Conservation (phyloP, 2,797 vertebrate species). For the Synanceia verrucosa region DNA sequence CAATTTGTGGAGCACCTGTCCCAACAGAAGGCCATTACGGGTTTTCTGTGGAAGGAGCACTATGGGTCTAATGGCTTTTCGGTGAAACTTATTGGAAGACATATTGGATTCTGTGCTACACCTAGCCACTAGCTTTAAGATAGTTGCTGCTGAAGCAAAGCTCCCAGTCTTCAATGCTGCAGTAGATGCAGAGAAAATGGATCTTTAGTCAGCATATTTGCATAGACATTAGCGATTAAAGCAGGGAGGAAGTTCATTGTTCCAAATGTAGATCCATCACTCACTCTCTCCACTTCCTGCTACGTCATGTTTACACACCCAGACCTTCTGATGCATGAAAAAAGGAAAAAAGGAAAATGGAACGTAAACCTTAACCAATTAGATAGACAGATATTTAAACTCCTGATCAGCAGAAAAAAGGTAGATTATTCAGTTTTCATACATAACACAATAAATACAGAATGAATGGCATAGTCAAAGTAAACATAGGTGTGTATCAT, state of each 20-base stretch:
- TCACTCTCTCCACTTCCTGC: not conserved
- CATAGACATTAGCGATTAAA: not conserved
- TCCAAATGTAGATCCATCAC: not conserved
- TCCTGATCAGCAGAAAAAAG: not conserved
- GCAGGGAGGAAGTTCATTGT: conserved; percentile 10
- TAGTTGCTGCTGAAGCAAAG: conserved; percentile 31
- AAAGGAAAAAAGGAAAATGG: not conserved
- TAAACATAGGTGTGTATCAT: too few species aligned
- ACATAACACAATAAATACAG: not conserved
- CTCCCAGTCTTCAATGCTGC: conserved; percentile 11
- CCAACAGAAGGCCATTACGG: conserved; percentile 78
- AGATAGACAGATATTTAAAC: not conserved
- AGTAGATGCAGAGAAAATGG: not conserved
- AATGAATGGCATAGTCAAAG: not conserved
- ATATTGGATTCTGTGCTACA: conserved; percentile 75
- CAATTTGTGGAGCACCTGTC: conserved; percentile 84
- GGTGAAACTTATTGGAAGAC: conserved; percentile 78
- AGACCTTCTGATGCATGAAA: not conserved
- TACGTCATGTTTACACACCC: not conserved
- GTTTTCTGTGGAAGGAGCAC: conserved; percentile 72
- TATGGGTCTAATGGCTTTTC: conserved; percentile 77
- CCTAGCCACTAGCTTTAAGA: conserved; percentile 50
- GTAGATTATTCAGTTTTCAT: not conserved
- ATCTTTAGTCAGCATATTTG: conserved; percentile 22
- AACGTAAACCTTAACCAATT: not conserved